phyloP scores from a whole-genome alignment of 2,888 invertebrate genomes.

The Phragmatobia fuliginosa region DNA sequence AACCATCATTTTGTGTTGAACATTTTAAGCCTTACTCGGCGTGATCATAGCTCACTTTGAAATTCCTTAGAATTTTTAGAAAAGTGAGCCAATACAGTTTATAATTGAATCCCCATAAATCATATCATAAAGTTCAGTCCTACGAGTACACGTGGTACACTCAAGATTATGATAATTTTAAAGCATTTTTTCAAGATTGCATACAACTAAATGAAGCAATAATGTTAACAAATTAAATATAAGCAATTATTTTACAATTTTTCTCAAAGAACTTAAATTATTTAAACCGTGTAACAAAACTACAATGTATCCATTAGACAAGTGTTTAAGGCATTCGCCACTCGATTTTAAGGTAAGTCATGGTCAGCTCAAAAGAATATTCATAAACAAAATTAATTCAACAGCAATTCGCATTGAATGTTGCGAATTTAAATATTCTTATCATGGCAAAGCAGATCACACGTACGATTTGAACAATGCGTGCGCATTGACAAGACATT shows the following conservation, averaged over 20 bases:
- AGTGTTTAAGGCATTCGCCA: not conserved
- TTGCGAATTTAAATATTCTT: conserved; percentile 64
- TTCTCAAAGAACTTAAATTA: not conserved
- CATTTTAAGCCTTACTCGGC: too few species aligned
- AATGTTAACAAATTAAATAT: not conserved
- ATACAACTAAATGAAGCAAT: not conserved
- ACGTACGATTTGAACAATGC: conserved; percentile 63
- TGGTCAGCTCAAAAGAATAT: conserved; percentile 29
- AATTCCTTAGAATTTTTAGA: too few species aligned
- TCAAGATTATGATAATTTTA: not conserved
- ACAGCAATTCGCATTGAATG: conserved; percentile 30
- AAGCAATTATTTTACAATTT: not conserved
- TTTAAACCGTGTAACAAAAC: not conserved
- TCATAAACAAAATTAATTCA: conserved; percentile 25
- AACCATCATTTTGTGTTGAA: too few species aligned
- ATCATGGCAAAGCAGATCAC: conserved; percentile 62
- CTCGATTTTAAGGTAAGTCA: conserved; percentile 30
- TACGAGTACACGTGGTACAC: not conserved
- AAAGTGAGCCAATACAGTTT: not conserved
- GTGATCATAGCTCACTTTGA: too few species aligned
- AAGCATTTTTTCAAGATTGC: not conserved
- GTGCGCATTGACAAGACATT: conserved; percentile 50
- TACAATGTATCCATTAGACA: not conserved
- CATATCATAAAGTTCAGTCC: not conserved
- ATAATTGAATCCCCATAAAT: too few species aligned